Evolutionary conservation across 2,113 vertebrate species (phyloP), one percentile per base, ranked within the genome.

Genomic region (Panthera uncia): DNA sequence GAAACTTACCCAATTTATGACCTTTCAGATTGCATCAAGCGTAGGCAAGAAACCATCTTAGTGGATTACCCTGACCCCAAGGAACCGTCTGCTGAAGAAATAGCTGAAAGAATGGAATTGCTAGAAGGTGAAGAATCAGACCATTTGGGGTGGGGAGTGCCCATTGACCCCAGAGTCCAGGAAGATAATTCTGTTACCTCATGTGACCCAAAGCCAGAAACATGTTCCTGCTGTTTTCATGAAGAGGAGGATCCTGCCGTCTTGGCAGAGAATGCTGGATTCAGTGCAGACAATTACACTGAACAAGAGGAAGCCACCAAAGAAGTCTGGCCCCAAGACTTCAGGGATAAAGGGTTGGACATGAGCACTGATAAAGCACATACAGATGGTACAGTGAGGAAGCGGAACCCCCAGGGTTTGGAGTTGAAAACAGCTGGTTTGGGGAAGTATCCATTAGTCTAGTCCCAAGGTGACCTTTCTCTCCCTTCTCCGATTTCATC

Each of bases 1-100:
- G 99, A 99, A 98, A 99, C 99, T 65, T 99, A 99, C 88, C 99
- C 99, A 78, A 81, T 99, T 29, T 99, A 99, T 29, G 99, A 99
- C 57, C 98, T 99, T 71, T 98, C 98, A 0, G 89, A 98, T 50
- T 95, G 97, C 84, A 89, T 98, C 89, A 98, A 96, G 57, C 96
- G 2, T 57, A 98, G 96, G 48, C 98, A 97, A 92, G 96, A 99
- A 89, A 99, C 98, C 0, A 96, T 99, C 84, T 98, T 99, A 5
- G 97, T 99, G 41, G 99, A 99, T 96, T 98, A 98, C 45, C 98
- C 98, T 4, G 94, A 98, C 69, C 96, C 97, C 14, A 96, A 88
- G 90, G 98, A 98, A 95, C 99, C 98, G 55, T 99, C 99, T 82
- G 99, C 99, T n/a, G 99, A 99, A 98, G 99, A 99, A 98, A 97